A percentile compares a stretch with the other conserved stretches of the same genome.
Evolutionary conservation across 2,888 invertebrate species (phyloP).

Genomic region (Tetramorium bicarinatum): DNA sequence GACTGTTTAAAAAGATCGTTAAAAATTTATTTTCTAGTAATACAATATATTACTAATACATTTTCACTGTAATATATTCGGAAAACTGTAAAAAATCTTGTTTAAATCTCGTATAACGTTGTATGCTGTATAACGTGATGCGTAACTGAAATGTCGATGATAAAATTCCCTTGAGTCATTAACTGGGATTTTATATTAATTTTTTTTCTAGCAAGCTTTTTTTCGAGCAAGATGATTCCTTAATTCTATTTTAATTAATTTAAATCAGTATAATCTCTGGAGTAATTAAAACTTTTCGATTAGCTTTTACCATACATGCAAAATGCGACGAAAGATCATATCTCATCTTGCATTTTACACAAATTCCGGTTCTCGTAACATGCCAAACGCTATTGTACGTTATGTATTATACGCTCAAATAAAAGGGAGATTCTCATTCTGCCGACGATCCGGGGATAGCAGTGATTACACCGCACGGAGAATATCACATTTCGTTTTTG

Average conservation of each 20-base stretch:
- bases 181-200: not conserved
- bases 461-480: conserved; percentile 50
- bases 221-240: not conserved
- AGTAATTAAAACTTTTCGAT: not conserved
- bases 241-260: conserved; percentile 17
- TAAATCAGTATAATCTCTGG: not conserved
- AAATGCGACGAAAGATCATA: not conserved
- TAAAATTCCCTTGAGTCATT: not conserved
- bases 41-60: not conserved
- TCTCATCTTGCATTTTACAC: not conserved
- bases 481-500: conserved; percentile 50
- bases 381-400: conserved; percentile 16
- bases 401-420: conserved; percentile 6
- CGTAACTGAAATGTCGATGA: not conserved
- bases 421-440: conserved; percentile 27
- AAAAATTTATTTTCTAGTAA: not conserved
- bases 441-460: conserved; percentile 38
- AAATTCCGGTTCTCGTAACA: conserved; percentile 17
- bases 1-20: not conserved
- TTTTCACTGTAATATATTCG: not conserved
- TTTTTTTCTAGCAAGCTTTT: not conserved
- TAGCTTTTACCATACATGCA: not conserved
- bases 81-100: not conserved
- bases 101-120: too few relatives aligned
- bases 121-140: not conserved